phyloP scores from a whole-genome alignment of 2,113 vertebrate genomes.

The Chascanopsetta lugubris region DNA sequence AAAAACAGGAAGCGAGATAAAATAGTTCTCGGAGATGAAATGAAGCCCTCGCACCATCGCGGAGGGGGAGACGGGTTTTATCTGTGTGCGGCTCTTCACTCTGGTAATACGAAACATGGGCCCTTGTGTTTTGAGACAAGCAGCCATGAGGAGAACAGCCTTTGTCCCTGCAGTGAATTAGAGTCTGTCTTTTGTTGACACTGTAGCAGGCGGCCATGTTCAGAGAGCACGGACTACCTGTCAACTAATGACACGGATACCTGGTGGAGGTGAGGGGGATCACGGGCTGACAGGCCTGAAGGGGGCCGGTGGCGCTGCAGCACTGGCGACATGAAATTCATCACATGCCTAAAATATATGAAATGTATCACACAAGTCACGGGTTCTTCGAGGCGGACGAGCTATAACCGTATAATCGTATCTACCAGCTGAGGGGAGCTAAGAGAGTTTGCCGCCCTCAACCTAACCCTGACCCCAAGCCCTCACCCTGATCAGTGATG shows the following conservation, averaged over 20 bases:
- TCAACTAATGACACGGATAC: conserved; percentile 39
- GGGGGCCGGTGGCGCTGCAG: neutral
- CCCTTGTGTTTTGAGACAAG: conserved; percentile 36
- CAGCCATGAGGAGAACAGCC: conserved; percentile 27
- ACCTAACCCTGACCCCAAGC: too few relatives aligned
- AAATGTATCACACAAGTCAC: neutral
- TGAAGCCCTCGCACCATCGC: conserved; percentile 52
- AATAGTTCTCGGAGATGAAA: conserved; percentile 70
- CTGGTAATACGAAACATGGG: conserved; percentile 54
- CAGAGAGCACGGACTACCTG: conserved; percentile 27
- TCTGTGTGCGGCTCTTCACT: conserved; percentile 46
- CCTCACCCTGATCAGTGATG: too few relatives aligned
- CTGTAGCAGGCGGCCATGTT: conserved; percentile 10
- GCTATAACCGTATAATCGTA: too few relatives aligned
- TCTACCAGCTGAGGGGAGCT: too few relatives aligned
- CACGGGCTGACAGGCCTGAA: conserved; percentile 5
- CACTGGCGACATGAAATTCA: too few relatives aligned
- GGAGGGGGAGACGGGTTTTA: conserved; percentile 34
- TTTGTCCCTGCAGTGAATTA: conserved; percentile 50
- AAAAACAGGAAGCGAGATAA: conserved; percentile 78
- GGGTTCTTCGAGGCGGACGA: too few relatives aligned
- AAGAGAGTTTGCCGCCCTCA: too few relatives aligned
- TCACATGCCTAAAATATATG: too few relatives aligned
- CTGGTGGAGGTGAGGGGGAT: conserved; percentile 9
- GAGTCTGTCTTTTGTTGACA: conserved; percentile 49